phyloP scores from a whole-genome alignment of 2,113 vertebrate species.

The Tympanuchus pallidicinctus region DNA sequence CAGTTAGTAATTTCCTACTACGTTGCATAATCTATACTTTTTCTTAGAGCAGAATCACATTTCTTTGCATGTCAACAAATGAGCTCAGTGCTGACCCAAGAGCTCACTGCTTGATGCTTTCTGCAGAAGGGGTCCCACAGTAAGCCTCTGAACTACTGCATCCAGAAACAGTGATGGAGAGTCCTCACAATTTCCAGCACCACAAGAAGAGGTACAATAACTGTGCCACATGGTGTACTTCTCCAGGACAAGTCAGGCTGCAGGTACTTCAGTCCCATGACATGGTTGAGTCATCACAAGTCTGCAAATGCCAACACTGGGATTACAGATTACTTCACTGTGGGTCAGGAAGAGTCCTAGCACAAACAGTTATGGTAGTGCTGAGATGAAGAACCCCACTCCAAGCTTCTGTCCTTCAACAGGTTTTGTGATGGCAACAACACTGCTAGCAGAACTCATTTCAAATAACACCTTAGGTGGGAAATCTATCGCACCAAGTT shows the following conservation, averaged over 20 bases:
- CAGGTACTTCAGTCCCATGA: background rate
- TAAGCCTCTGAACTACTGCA: background rate
- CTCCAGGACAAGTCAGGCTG: background rate
- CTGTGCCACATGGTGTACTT: background rate
- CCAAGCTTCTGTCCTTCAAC: background rate
- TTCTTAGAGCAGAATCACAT: background rate
- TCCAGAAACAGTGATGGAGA: rapidly evolving
- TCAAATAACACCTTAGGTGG: background rate
- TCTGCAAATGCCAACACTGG: background rate
- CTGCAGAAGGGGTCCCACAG: rapidly evolving
- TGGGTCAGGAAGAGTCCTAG: background rate
- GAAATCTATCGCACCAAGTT: too few relatives aligned
- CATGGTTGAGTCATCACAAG: background rate
- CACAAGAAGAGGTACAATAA: background rate
- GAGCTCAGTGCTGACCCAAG: background rate
- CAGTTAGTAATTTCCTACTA: background rate
- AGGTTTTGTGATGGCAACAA: background rate
- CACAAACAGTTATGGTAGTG: background rate
- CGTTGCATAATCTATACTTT: background rate
- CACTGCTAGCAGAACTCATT: background rate
- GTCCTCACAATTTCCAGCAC: too few relatives aligned
- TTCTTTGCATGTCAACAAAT: background rate
- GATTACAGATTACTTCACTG: background rate
- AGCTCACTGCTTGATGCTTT: background rate
- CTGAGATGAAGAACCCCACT: background rate